Base-by-base conservation (phyloP, 2,797 vertebrate genomes). In the Heterohyrax brucei region DNA sequence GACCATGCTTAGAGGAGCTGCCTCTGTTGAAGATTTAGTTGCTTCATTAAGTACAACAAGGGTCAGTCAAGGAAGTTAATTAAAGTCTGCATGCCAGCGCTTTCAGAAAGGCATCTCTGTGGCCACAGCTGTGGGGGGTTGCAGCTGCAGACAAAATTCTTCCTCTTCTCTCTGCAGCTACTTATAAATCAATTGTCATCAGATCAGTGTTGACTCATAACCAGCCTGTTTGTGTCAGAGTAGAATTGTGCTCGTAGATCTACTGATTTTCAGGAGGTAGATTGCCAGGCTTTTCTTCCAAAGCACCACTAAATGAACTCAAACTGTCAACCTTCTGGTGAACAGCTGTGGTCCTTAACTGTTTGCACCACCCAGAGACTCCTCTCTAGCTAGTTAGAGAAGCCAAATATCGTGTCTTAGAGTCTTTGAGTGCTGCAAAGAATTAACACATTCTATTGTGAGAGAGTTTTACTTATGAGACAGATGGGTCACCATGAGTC, bases 61-160 rank as follows among this genome's bases (percentile, higher is more conserved):
- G 96, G 87, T 97, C 96, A 97, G 97, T 86, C 97, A 92, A 95
- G 86, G 87, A 98, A 98, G 96, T 98, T 98, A 98, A 98, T 97
- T 98, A 97, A 98, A 97, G 96, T 97, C 96, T 95, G 93, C 94
- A 95, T 96, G 94, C 78, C 1, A 68, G 70, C 66, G 0, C 95
- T 95, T 95, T 93, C 50, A 86, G 91, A 93, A 93, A 95, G 28
- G 2, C 96, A 87, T 72, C 96, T 79, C 73, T 19, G 30, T 48
- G 39, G 89, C n/a, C 89, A 78, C 48, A 44, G 88, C 33, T 87
- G 73, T 87, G 73, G 82, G 83, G 78, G 56, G 10, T 18, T 83
- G 28, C 10, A 10, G 7, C 16, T 7, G 3, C 72, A 80, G 91
- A 95, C 7, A 9, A 68, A 83, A 95, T 24, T 39, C 56, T 59